Evolutionary conservation across 1,140 invertebrate genomes (phyloP).

Genomic region (Microplitis demolitor): DNA sequence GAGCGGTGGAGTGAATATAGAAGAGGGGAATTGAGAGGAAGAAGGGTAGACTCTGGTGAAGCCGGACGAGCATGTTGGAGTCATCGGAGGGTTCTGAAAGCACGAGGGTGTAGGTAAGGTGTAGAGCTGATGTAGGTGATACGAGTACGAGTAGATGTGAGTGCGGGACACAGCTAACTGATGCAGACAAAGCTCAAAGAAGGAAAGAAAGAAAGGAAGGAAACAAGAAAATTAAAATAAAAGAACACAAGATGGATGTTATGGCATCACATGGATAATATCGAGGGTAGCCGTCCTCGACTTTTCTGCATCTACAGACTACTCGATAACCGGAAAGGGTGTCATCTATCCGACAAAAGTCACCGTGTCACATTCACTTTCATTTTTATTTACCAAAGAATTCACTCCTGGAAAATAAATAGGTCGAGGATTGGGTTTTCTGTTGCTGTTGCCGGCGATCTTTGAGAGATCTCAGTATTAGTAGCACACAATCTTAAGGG

Average conservation of each 20-base stretch:
- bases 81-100: conserved; percentile 18
- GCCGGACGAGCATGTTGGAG: conserved; percentile 22
- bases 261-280: not conserved
- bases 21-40: conserved; percentile 23
- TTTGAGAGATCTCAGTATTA: too few relatives aligned
- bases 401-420: too few relatives aligned
- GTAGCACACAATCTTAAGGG: not conserved
- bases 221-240: conserved; percentile 42
- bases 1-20: conserved; percentile 58
- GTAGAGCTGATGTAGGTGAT: conserved; percentile 15
- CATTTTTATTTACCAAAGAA: too few relatives aligned
- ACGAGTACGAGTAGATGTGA: conserved; percentile 3
- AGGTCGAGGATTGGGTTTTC: too few relatives aligned
- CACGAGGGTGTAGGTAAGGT: conserved; percentile 20
- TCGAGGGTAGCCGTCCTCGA: not conserved
- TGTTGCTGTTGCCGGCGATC: too few relatives aligned
- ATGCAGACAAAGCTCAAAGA: conserved; percentile 46
- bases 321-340: not conserved
- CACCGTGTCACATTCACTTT: conserved; percentile 14
- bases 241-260: not conserved
- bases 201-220: conserved; percentile 61
- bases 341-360: not conserved
- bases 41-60: conserved; percentile 23
- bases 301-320: not conserved
- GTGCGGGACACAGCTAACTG: too few relatives aligned